Percentiles rank a stretch among this genome's conserved stretches.
These are phyloP conservation scores for Agriopis marginaria DNA, from an alignment of 2,888 invertebrate species.

Conservation along the genomic window DNA sequence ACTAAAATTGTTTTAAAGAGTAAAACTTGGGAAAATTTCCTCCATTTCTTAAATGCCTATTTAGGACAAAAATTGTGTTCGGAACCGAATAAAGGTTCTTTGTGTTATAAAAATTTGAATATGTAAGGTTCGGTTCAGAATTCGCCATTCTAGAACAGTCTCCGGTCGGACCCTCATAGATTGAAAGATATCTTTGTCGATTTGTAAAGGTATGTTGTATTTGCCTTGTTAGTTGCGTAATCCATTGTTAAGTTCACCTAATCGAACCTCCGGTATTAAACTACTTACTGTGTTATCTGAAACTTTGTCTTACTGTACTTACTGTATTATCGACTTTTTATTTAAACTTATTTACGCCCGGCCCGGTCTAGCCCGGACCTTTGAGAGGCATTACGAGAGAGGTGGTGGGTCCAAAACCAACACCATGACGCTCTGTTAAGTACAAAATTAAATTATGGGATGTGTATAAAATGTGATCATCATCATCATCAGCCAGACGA, in stretches of 20 bases:
- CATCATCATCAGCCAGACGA: no score
- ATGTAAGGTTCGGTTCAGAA: slow-evolving; percentile 23
- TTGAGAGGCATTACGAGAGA: no score
- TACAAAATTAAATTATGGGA: neutral
- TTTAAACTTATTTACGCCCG: no score
- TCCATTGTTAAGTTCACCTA: slow-evolving; percentile 7
- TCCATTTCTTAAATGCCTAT: slow-evolving; percentile 19
- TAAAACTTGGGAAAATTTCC: slow-evolving; percentile 4
- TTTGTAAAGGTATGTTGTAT: slow-evolving; percentile 26
- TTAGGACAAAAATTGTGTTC: slow-evolving; percentile 27
- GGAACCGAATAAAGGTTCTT: slow-evolving; percentile 21
- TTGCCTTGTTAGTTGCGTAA: neutral
- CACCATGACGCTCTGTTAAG: no score
- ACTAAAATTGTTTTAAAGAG: slow-evolving; percentile 11
- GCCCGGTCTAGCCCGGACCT: no score
- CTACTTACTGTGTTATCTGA: neutral
- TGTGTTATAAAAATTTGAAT: slow-evolving; percentile 35
- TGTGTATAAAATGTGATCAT: no score
- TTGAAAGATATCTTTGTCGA: slow-evolving; percentile 28
- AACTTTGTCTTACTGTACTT: neutral
- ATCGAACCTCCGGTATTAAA: neutral
- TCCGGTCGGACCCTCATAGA: slow-evolving; percentile 23
- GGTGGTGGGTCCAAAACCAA: no score
- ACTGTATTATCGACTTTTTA: neutral
- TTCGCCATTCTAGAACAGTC: slow-evolving; percentile 16